Conservation (phyloP, 2,113 vertebrate genomes). For the human (Homo sapiens) region GRCh38 chr17:83142501-83143000, state of each 20-base stretch:
- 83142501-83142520: not conserved
- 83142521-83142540: not conserved
- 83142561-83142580: not conserved
- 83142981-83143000: not conserved
- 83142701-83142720: not conserved
- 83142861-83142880: not conserved
- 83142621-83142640: not conserved
- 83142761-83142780: not conserved
- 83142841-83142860: not conserved
- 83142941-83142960: not conserved
- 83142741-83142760: not conserved
- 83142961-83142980: not conserved
- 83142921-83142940: not conserved
- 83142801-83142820: not conserved
- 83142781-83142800: not conserved
- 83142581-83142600: not conserved
- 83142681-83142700: not conserved
- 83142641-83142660: not conserved
- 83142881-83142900: not conserved
- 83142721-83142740: not conserved
- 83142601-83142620: not conserved
- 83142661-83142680: not conserved
- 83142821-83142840: not conserved
- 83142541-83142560: not conserved
- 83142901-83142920: no score